phyloP scores from a whole-genome alignment of 2,888 invertebrate genomes.

The Polydrusus tereticollis region DNA sequence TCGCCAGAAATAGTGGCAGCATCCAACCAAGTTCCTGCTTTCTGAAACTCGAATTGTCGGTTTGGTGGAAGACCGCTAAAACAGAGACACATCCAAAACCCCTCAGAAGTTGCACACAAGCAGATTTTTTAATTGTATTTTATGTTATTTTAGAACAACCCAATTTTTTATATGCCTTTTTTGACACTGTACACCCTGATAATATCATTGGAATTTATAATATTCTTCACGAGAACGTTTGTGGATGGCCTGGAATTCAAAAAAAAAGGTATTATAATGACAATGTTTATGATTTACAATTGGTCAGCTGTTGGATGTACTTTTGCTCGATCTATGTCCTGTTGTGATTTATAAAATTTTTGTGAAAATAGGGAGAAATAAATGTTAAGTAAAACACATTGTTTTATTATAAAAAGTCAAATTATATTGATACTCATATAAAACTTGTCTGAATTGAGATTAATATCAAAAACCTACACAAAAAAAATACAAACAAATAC shows the following conservation, averaged over 20 bases:
- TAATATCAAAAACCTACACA: not conserved
- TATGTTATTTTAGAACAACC: conserved; percentile 60
- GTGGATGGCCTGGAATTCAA: conserved; percentile 58
- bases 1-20: no score
- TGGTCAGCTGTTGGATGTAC: conserved; percentile 64
- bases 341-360: conserved; percentile 56
- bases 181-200: conserved; percentile 61
- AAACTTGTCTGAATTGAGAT: no score
- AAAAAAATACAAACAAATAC: not conserved
- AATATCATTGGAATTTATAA: conserved; percentile 60
- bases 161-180: conserved; percentile 63
- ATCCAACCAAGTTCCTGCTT: no score
- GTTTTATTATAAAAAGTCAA: not conserved
- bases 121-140: not conserved
- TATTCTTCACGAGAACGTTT: conserved; percentile 58
- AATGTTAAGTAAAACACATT: not conserved
- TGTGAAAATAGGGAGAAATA: conserved; percentile 4
- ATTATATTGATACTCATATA: no score
- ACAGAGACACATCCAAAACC: no score
- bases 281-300: conserved; percentile 63
- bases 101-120: no score
- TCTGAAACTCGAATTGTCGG: no score
- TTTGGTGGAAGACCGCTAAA: no score
- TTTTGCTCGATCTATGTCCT: conserved; percentile 58
- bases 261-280: conserved; percentile 58